These are phyloP conservation scores for Cotesia chilonis DNA, from an alignment of 1,140 invertebrate species.

Conservation along the genomic window DNA sequence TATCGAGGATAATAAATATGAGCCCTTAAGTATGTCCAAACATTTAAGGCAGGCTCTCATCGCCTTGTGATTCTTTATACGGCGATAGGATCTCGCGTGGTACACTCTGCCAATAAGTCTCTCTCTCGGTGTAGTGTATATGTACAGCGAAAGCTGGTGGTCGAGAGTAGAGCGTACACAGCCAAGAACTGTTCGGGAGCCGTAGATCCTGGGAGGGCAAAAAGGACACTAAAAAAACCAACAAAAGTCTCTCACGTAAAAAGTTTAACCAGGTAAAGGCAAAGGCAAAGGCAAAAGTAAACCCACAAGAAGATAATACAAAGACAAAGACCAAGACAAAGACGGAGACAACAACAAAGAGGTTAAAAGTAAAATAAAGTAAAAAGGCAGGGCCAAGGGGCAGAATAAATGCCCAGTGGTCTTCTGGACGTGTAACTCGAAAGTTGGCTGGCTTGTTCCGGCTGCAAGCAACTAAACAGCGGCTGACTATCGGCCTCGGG, in stretches of 20 bases:
- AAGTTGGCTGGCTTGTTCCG: conserved; percentile 10
- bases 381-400: conserved; percentile 34
- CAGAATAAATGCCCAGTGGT: conserved; percentile 32
- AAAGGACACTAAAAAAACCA: conserved; percentile 11
- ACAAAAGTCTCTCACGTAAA: background rate
- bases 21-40: background rate
- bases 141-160: background rate
- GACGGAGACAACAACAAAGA: conserved; percentile 10
- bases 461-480: conserved; percentile 14
- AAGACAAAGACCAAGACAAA: background rate
- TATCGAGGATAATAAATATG: no score
- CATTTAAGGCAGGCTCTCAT: background rate
- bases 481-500: conserved; percentile 29
- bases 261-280: background rate
- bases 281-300: background rate
- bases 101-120: conserved; percentile 33
- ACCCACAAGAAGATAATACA: background rate
- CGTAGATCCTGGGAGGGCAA: conserved; percentile 29
- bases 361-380: conserved; percentile 28
- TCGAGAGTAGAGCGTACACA: no score
- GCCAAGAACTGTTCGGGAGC: conserved; percentile 22
- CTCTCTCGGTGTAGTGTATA: background rate
- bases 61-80: background rate
- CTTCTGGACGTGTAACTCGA: background rate
- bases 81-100: conserved; percentile 10